Evolutionary conservation across 1,140 invertebrate species (phyloP).

Genomic region (Drosophila yakuba): DNA sequence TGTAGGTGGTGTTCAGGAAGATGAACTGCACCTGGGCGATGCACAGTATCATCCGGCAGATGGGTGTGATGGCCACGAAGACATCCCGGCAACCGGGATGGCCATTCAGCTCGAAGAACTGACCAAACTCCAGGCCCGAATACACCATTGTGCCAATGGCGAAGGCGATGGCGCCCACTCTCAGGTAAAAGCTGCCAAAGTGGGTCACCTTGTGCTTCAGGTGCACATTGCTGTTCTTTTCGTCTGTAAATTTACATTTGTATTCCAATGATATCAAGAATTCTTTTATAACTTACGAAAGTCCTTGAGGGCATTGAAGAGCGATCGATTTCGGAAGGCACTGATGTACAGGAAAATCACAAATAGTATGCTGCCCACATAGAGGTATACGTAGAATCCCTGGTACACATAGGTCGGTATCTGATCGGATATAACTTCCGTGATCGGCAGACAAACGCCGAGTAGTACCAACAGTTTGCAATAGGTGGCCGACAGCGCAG

Average conservation of each 20-base stretch:
- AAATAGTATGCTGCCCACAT: conserved; percentile 90
- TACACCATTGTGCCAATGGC: conserved; percentile 97
- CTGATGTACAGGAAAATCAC: conserved; percentile 91
- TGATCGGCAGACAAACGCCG: conserved; percentile 88
- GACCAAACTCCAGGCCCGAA: conserved; percentile 93
- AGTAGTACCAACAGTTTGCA: conserved; percentile 90
- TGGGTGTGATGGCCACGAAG: conserved; percentile 90
- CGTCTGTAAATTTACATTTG: conserved; percentile 52
- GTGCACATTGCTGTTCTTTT: conserved; percentile 77
- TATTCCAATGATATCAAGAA: no score
- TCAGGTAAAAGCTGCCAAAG: conserved; percentile 94
- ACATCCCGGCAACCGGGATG: conserved; percentile 90
- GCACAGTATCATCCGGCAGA: conserved; percentile 94
- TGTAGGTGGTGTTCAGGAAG: conserved; percentile 85
- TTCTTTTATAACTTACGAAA: conserved; percentile 76
- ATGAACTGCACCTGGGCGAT: conserved; percentile 98
- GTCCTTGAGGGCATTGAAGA: conserved; percentile 85
- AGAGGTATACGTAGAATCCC: conserved; percentile 93
- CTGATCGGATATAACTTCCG: conserved; percentile 87
- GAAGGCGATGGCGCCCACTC: conserved; percentile 95
- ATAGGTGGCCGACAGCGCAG: conserved; percentile 89
- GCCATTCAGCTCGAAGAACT: conserved; percentile 92
- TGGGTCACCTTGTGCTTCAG: conserved; percentile 85
- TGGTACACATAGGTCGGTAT: conserved; percentile 88
- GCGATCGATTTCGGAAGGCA: conserved; percentile 87